Conservation (phyloP, 2,113 vertebrate genomes). For the Dermatemys mawii region DNA sequence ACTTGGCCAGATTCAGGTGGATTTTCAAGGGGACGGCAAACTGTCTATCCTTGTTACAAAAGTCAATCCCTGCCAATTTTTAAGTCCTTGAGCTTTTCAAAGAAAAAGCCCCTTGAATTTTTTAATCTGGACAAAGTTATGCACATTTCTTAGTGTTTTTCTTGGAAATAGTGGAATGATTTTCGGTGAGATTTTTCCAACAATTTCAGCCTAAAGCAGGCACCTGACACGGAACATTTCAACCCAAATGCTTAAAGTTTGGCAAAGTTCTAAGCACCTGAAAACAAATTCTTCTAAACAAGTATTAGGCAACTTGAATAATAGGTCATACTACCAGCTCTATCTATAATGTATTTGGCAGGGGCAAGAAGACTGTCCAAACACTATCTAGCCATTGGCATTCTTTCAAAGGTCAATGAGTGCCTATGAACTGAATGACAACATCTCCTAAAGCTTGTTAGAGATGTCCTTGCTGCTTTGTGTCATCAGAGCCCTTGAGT, state of each 20-base stretch:
- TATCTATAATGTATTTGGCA: not conserved
- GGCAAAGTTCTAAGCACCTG: not conserved
- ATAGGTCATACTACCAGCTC: not conserved
- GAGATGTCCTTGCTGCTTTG: not conserved
- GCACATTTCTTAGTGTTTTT: not conserved
- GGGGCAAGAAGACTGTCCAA: not conserved
- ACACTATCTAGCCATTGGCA: not conserved
- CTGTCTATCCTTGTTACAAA: not conserved
- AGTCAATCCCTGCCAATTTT: not conserved
- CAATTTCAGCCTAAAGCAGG: not conserved
- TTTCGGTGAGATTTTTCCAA: not conserved
- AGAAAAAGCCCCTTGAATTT: not conserved
- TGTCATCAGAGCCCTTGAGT: not conserved
- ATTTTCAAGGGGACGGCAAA: not conserved
- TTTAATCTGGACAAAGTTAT: not conserved
- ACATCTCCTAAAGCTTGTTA: not conserved
- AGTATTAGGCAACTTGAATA: not conserved
- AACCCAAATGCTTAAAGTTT: not conserved
- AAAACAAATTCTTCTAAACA: not conserved
- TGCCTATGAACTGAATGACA: not conserved
- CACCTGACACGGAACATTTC: not conserved
- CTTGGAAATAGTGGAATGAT: not conserved
- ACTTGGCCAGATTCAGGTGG: not conserved
- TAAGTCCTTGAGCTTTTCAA: not conserved
- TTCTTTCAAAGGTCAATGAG: not conserved